These are phyloP conservation scores for Melipona beecheii DNA, from an alignment of 2,888 invertebrate species.

Conservation along the genomic window DNA sequence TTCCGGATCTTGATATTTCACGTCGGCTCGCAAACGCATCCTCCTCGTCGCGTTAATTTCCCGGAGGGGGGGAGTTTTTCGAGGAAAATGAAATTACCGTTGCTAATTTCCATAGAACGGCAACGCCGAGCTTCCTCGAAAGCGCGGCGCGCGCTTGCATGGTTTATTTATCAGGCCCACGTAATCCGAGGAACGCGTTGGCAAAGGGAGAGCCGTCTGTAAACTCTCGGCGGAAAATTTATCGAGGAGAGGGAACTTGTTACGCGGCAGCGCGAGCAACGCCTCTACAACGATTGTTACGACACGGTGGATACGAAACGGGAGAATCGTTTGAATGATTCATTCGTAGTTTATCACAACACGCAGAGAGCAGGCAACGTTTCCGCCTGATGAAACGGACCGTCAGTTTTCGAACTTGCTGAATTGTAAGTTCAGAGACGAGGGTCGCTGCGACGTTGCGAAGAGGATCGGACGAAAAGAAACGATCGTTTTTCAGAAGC, in stretches of 20 bases:
- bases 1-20: too few relatives aligned
- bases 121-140: background rate
- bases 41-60: too few relatives aligned
- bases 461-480: background rate
- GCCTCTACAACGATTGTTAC: background rate
- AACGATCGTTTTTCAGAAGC: background rate
- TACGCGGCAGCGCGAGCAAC: background rate
- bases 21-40: too few relatives aligned
- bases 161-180: background rate
- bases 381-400: background rate
- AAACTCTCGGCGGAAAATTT: slow-evolving; percentile 1
- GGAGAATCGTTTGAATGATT: background rate
- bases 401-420: background rate
- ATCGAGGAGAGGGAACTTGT: background rate
- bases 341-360: background rate
- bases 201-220: background rate
- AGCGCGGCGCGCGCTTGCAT: too few relatives aligned
- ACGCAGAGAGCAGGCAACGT: background rate
- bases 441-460: background rate
- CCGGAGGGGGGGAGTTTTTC: background rate
- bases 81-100: background rate
- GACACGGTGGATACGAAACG: background rate
- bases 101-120: too few relatives aligned
- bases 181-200: background rate
- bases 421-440: too few relatives aligned